These are phyloP conservation scores for Pemphredon lugubris DNA, from an alignment of 2,888 invertebrate species.

Conservation along the genomic window DNA sequence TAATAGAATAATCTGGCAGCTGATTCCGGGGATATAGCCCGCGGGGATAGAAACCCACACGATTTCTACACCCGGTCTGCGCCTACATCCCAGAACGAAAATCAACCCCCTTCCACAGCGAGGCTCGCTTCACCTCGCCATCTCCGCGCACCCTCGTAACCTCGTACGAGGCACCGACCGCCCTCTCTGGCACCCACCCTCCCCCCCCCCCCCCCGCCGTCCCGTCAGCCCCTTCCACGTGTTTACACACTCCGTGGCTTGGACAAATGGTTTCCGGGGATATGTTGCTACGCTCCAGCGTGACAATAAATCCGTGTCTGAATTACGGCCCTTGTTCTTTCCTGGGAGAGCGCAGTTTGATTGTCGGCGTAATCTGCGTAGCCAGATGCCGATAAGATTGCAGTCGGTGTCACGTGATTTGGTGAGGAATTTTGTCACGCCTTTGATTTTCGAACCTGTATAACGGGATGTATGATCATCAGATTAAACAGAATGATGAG, in stretches of 20 bases:
- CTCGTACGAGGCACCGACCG: constrained; percentile 49
- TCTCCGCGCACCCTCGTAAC: constrained; percentile 60
- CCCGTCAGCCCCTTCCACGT: constrained; percentile 50
- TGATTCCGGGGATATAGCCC: constrained; percentile 81
- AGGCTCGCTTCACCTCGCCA: constrained; percentile 25
- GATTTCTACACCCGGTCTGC: constrained; percentile 73
- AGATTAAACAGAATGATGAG: no score
- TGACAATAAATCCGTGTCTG: constrained; percentile 55
- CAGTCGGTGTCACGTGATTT: no score
- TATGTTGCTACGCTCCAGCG: constrained; percentile 31
- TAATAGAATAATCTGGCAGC: constrained; percentile 87
- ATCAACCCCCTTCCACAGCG: constrained; percentile 64
- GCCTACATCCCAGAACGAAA: constrained; percentile 71
- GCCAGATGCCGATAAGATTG: no score
- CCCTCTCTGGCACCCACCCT: constrained; percentile 55
- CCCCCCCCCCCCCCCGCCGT: constrained; percentile 58
- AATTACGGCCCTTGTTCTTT: no score
- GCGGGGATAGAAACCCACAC: constrained; percentile 79
- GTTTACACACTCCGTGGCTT: constrained; percentile 64
- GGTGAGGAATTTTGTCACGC: no score
- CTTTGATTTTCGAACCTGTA: no score
- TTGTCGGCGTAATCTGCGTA: no score
- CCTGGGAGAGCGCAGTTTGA: no score
- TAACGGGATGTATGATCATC: no score
- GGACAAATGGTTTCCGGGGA: constrained; percentile 66